A percentile compares a stretch with the other conserved stretches of the same genome.
These are phyloP conservation scores for Paedocypris micromegethes DNA, from an alignment of 2,797 vertebrate genomes.

Conservation along the genomic window DNA sequence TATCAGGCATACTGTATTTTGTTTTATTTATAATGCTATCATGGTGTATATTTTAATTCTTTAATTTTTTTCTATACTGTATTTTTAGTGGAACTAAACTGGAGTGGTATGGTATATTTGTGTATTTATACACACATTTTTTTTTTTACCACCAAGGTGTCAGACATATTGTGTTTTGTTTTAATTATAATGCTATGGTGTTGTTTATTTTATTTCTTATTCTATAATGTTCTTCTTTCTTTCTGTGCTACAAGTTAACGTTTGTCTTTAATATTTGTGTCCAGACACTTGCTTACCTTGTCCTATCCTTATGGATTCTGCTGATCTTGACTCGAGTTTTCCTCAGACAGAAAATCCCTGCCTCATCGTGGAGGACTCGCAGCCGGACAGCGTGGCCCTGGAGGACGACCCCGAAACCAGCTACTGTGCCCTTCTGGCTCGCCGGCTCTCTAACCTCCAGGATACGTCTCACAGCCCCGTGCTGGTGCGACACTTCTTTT, in stretches of 20 bases:
- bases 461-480: slow-evolving; percentile 75
- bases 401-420: slow-evolving; percentile 78
- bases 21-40: too few relatives aligned
- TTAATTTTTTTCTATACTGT: too few relatives aligned
- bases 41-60: too few relatives aligned
- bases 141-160: too few relatives aligned
- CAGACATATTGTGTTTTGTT: too few relatives aligned
- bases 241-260: neutral
- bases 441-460: slow-evolving; percentile 75
- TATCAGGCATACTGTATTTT: too few relatives aligned
- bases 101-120: too few relatives aligned
- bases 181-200: neutral
- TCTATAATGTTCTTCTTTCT: neutral
- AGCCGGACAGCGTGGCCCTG: slow-evolving; percentile 76
- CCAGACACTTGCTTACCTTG: slow-evolving; percentile 31
- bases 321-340: slow-evolving; percentile 78
- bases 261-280: slow-evolving; percentile 19
- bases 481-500: slow-evolving; percentile 65
- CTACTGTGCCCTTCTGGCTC: slow-evolving; percentile 71
- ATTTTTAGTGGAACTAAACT: too few relatives aligned
- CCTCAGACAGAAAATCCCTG: slow-evolving; percentile 80
- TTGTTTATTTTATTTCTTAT: neutral
- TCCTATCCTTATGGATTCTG: slow-evolving; percentile 73
- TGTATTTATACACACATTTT: too few relatives aligned
- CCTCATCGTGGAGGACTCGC: slow-evolving; percentile 89